Conservation (phyloP, 2,888 invertebrate species). For the Holacanthella duospinosa region DNA sequence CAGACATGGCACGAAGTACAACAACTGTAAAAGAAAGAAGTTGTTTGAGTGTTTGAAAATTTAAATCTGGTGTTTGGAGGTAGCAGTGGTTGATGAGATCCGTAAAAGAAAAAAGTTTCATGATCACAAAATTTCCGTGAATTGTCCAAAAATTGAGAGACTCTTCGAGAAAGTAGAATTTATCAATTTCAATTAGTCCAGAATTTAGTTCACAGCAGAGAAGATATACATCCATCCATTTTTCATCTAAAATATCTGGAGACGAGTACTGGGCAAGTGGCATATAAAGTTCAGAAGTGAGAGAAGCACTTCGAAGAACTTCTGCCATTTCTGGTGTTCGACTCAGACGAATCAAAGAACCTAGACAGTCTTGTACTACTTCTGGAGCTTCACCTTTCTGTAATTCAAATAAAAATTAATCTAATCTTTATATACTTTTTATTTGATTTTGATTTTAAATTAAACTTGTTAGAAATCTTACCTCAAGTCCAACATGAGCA, state of each 20-base stretch:
- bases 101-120: conserved; percentile 22
- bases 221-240: conserved; percentile 28
- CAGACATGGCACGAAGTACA: conserved; percentile 21
- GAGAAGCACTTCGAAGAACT: conserved; percentile 18
- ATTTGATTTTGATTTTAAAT: neutral
- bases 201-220: conserved; percentile 29
- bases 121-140: conserved; percentile 20
- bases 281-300: conserved; percentile 19
- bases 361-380: conserved; percentile 27
- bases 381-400: conserved; percentile 23
- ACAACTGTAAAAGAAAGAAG: conserved; percentile 22
- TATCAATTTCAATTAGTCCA: conserved; percentile 19
- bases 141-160: conserved; percentile 32
- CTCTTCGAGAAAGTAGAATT: conserved; percentile 29
- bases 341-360: conserved; percentile 23
- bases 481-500: conserved; percentile 21
- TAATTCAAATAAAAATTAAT: conserved; percentile 10
- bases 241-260: conserved; percentile 15
- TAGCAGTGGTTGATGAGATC: conserved; percentile 28
- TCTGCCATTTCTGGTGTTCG: conserved; percentile 16
- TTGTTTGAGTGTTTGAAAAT: conserved; percentile 26
- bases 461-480: conserved; percentile 18
- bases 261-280: conserved; percentile 20
- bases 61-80: conserved; percentile 27
- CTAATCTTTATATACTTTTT: neutral